Conservation (phyloP, 1,140 invertebrate species). For the Drosophila trapezifrons region DNA sequence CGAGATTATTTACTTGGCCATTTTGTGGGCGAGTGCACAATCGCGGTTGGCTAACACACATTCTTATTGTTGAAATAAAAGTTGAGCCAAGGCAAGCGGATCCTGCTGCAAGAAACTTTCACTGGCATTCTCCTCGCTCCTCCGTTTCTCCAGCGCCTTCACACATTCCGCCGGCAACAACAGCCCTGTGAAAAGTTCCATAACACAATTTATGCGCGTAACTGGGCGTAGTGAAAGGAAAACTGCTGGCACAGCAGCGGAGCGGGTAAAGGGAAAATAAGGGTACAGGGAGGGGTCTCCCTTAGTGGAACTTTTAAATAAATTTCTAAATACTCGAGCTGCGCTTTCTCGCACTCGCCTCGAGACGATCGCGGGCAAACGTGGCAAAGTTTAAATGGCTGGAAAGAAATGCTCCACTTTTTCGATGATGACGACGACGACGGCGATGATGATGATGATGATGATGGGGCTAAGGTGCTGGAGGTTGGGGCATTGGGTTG, state of each 20-base stretch:
- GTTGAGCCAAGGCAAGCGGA: constrained; percentile 51
- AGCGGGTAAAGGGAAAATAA: background rate
- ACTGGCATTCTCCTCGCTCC: constrained; percentile 23
- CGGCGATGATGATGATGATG: constrained; percentile 16
- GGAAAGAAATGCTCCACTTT: constrained; percentile 57
- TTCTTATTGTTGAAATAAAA: constrained; percentile 26
- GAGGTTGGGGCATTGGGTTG: constrained; percentile 26
- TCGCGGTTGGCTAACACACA: constrained; percentile 15
- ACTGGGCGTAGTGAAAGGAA: constrained; percentile 74
- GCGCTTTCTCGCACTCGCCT: constrained; percentile 44
- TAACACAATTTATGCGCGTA: constrained; percentile 81
- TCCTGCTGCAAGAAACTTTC: constrained; percentile 45
- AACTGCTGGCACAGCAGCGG: constrained; percentile 33
- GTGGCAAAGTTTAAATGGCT: constrained; percentile 73
- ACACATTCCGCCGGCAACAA: constrained; percentile 27
- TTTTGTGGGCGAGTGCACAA: too few species aligned
- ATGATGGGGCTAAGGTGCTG: constrained; percentile 25
- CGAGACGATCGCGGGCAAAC: constrained; percentile 70
- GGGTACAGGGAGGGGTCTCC: background rate
- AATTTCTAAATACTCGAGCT: constrained; percentile 78
- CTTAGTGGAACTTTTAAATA: constrained; percentile 71
- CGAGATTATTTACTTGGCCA: constrained; percentile 10
- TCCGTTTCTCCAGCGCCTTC: constrained; percentile 1
- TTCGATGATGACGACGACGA: constrained; percentile 14
- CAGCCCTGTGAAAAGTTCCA: constrained; percentile 73